phyloP scores from a whole-genome alignment of 2,797 vertebrate species.

The Linurgus olivaceus region DNA sequence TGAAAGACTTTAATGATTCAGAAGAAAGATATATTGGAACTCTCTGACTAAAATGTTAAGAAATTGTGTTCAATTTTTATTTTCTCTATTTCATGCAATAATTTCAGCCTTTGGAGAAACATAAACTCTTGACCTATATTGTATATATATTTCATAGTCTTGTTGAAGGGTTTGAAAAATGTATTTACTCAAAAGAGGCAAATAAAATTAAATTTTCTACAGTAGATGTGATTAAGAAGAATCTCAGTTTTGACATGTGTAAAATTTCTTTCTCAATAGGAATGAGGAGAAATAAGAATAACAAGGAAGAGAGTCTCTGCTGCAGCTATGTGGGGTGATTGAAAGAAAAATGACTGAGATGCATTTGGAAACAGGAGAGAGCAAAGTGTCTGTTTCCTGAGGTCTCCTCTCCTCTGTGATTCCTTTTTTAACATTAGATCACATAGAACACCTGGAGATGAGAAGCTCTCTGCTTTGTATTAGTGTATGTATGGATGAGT shows the following conservation, averaged over 20 bases:
- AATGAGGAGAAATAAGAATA: background rate
- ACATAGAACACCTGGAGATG: background rate
- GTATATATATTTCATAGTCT: background rate
- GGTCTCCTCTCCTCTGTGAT: background rate
- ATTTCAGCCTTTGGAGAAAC: background rate
- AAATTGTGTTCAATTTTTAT: background rate
- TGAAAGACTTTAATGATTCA: background rate
- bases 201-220: background rate
- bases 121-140: background rate
- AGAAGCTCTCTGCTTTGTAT: slow-evolving; percentile 10
- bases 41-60: background rate
- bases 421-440: background rate
- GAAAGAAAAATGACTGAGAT: background rate
- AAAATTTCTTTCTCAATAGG: background rate
- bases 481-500: background rate
- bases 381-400: background rate
- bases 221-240: background rate
- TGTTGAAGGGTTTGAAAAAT: background rate
- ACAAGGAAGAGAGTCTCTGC: background rate
- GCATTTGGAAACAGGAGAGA: background rate
- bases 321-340: background rate
- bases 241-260: background rate
- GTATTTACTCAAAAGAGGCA: background rate
- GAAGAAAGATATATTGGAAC: background rate
- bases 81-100: background rate